Evolutionary conservation across 2,888 invertebrate species (phyloP).

Genomic region (Anorthoa munda): DNA sequence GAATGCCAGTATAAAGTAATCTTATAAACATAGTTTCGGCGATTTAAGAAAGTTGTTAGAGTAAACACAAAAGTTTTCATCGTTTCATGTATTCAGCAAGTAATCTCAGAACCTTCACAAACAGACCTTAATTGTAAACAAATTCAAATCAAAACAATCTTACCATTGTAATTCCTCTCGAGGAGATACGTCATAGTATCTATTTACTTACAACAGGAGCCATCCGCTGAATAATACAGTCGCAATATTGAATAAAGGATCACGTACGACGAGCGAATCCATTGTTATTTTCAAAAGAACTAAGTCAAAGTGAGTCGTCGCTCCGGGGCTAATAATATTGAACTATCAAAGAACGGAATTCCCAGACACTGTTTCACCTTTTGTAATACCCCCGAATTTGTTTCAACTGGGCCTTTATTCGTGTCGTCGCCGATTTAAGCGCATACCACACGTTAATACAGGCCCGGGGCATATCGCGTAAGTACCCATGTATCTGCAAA

Average conservation of each 20-base stretch:
- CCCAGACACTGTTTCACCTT: slow-evolving; percentile 67
- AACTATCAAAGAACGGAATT: slow-evolving; percentile 66
- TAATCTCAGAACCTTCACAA: slow-evolving; percentile 28
- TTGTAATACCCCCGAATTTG: slow-evolving; percentile 66
- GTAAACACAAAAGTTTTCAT: slow-evolving; percentile 11
- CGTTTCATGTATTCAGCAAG: slow-evolving; percentile 15
- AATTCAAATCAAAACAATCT: slow-evolving; percentile 48
- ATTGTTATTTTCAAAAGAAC: slow-evolving; percentile 66
- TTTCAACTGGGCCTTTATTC: slow-evolving; percentile 71
- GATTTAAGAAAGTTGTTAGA: slow-evolving; percentile 1
- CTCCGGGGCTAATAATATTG: slow-evolving; percentile 65
- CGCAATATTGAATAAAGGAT: slow-evolving; percentile 62
- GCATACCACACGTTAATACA: slow-evolving; percentile 82
- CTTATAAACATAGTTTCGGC: background rate
- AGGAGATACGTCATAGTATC: slow-evolving; percentile 34
- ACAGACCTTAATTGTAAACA: slow-evolving; percentile 28
- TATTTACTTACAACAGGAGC: slow-evolving; percentile 49
- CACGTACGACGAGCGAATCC: slow-evolving; percentile 56
- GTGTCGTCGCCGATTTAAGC: slow-evolving; percentile 83
- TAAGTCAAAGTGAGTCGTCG: slow-evolving; percentile 62
- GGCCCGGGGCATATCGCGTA: slow-evolving; percentile 83
- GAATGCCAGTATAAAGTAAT: background rate
- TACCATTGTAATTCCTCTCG: slow-evolving; percentile 36
- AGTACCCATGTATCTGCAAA: slow-evolving; percentile 88
- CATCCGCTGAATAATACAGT: slow-evolving; percentile 59